Evolutionary conservation across 2,797 vertebrate species (phyloP).

Genomic region (Epinephelus coioides): DNA sequence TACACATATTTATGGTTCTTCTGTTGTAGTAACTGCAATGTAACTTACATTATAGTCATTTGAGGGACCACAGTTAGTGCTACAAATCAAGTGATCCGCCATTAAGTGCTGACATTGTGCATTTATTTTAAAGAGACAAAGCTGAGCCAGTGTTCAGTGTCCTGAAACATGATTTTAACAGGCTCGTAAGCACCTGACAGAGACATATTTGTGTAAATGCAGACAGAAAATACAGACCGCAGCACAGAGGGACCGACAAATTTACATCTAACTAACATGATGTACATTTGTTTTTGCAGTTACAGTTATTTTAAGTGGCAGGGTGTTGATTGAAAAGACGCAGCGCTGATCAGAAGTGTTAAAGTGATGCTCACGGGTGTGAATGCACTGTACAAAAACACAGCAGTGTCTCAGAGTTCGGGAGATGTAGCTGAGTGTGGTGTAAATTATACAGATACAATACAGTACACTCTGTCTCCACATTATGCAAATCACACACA

Average conservation of each 20-base stretch:
- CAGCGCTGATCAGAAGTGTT: conserved; percentile 10
- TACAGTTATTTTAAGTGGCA: conserved; percentile 21
- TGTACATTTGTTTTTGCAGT: conserved; percentile 14
- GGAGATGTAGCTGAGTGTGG: not conserved
- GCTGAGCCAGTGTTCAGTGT: no score
- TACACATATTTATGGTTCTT: no score
- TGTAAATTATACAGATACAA: conserved; percentile 26
- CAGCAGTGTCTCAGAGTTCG: not conserved
- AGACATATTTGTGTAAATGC: not conserved
- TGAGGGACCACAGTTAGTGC: no score
- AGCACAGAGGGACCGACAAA: not conserved
- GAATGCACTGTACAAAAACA: conserved; percentile 4
- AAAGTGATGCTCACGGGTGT: conserved; percentile 23
- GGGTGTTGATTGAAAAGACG: conserved; percentile 32
- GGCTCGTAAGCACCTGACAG: not conserved
- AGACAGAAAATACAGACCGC: not conserved
- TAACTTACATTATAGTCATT: not conserved
- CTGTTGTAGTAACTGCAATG: not conserved
- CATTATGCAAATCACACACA: not conserved
- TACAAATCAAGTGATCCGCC: no score
- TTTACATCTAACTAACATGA: not conserved
- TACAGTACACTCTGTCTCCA: not conserved
- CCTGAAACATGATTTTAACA: not conserved
- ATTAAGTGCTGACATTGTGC: not conserved
- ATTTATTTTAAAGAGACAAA: not conserved